Evolutionary conservation across 2,797 vertebrate genomes (phyloP), one percentile per base, ranked within the genome.

Genomic region (Bradypus variegatus): DNA sequence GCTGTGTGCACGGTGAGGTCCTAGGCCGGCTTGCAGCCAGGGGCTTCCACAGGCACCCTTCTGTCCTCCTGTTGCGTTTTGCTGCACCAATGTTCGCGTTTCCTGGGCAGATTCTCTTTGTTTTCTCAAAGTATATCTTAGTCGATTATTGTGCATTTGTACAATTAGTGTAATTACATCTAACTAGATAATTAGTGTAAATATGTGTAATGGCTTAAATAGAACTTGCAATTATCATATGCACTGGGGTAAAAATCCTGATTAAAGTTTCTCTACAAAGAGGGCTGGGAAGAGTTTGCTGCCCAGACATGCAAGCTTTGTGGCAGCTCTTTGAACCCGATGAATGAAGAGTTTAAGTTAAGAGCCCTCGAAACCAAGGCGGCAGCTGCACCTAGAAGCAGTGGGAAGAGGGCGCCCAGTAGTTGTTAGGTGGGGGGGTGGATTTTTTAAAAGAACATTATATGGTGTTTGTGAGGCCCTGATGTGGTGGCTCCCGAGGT

Each of bases 161-260:
- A 96, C 96, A 97, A 97, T 97, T 97, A 97, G 96, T 79, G 53
- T 96, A 97, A 97, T 98, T 97, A 96, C 94, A 90, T 87, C 94
- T 95, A 96, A 96, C 94, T 94, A 85, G 88, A 48, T 97, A 97
- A 98, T 98, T 96, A 96, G 93, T 41, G 48, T 96, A 97, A 97
- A 97, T 95, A 96, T 64, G 62, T 94, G 90, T 95, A 93, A 95
- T 93, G 95, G 93, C 93, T 96, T 94, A 96, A 96, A 94, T 89
- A 95, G 96, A 97, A 96, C 95, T 95, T 94, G 91, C 93, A 96
- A 96, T 97, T 96, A 95, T 83, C 93, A 94, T 92, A 86, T 25
- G 7, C 94, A 93, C 94, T 88, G 92, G 79, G 80, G 29, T 93
- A 88, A 93, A 96, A 95, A 60, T 89, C 94, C 93, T 95, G 92